These are phyloP conservation scores for Leptodactylus fuscus DNA, from an alignment of 2,113 vertebrate species.

Conservation along the genomic window DNA sequence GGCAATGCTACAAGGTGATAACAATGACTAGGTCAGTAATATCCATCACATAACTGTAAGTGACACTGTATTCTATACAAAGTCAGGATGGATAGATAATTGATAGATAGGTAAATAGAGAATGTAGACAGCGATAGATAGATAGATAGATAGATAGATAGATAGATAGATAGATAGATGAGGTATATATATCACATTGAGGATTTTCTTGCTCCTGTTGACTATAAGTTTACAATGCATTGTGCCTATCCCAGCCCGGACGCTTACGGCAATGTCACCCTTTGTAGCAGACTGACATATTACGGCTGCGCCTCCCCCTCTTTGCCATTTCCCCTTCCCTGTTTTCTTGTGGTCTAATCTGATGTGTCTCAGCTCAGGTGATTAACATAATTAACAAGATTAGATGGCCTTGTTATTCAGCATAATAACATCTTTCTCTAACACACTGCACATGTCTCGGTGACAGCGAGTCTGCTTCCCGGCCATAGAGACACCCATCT, in stretches of 20 bases:
- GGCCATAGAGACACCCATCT: not conserved
- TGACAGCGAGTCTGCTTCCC: slow-evolving; percentile 29
- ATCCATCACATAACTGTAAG: not conserved
- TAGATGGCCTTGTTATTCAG: slow-evolving; percentile 52
- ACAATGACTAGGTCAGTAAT: not conserved
- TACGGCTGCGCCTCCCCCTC: slow-evolving; percentile 1
- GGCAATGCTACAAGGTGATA: not conserved
- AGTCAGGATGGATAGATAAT: too few species aligned
- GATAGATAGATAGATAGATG: slow-evolving; percentile 20
- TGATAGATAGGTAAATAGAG: too few species aligned
- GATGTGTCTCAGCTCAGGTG: slow-evolving; percentile 44
- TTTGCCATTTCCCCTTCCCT: not conserved
- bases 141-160: slow-evolving; percentile 21
- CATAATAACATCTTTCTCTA: slow-evolving; percentile 55
- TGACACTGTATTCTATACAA: too few species aligned
- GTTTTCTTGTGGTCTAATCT: slow-evolving; percentile 41
- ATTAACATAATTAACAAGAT: slow-evolving; percentile 58
- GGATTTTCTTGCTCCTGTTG: not conserved
- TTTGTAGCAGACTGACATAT: slow-evolving; percentile 4
- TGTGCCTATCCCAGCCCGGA: not conserved
- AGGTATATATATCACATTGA: not conserved
- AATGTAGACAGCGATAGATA: not conserved
- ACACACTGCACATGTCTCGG: slow-evolving; percentile 32
- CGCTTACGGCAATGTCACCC: slow-evolving; percentile 34
- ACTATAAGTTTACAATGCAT: too few species aligned